Evolutionary conservation across 2,797 vertebrate species (phyloP).

Genomic region (Scomberomorus guttatus): DNA sequence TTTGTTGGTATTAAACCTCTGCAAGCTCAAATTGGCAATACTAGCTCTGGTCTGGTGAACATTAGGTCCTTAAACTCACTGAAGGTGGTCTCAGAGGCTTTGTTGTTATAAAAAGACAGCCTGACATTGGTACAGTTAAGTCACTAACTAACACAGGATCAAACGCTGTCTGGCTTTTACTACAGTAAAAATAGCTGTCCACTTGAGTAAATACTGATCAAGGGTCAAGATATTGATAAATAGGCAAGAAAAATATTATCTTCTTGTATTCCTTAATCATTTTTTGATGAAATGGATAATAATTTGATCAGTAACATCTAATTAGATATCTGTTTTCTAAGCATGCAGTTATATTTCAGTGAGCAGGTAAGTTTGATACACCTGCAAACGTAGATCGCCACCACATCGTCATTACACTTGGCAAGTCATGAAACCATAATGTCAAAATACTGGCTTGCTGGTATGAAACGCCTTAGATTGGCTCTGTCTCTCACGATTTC

Average conservation of each 20-base stretch:
- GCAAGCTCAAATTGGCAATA: not conserved
- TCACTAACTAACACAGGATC: not conserved
- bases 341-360: not conserved
- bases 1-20: not conserved
- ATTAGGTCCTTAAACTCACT: not conserved
- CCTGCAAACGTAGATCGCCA: not conserved
- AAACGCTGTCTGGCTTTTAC: not conserved
- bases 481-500: constrained; percentile 10
- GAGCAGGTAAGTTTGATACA: constrained; percentile 16
- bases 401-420: constrained; percentile 13
- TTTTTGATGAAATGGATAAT: not conserved
- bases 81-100: not conserved
- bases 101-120: not conserved
- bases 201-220: not conserved
- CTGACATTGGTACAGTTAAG: not conserved
- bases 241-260: not conserved
- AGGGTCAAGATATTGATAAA: not conserved
- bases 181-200: not conserved
- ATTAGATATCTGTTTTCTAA: constrained; percentile 5
- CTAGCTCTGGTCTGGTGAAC: not conserved
- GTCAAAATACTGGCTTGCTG: constrained; percentile 21
- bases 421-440: constrained; percentile 29
- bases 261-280: not conserved
- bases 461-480: constrained; percentile 18
- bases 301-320: not conserved